Base-by-base conservation (phyloP, 2,888 invertebrate genomes). In the Argyresthia albistria region DNA sequence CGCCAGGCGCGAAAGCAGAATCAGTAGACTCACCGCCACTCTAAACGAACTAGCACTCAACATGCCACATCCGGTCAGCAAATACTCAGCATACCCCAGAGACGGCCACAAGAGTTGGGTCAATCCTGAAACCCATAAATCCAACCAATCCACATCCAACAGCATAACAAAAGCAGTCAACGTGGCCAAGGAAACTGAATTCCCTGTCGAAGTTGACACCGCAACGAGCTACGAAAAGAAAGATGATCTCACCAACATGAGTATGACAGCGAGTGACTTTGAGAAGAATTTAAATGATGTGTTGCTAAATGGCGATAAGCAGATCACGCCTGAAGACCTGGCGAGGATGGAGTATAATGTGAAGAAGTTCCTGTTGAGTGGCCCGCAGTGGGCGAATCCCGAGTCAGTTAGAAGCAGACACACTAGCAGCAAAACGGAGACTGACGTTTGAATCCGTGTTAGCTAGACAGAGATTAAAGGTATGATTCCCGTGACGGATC, bases 341-440 rank as follows among this genome's bases (percentile, higher is more conserved):
- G 92, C 91, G 15, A 90, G 92, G 68, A 93, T 93, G 92, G 93
- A 93, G 68, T 92, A 92, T 66, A 92, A 93, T 69, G 93, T 93
- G n/a, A 93, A 92, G 73, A 91, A 92, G 70, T 93, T 93, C 73
- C 75, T 93, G 61, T 82, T 92, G 67, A 92, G 92, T 54, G 88
- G 88, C 2, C 80, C 84, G 14, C 77, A 81, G 49, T 87, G 86
- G 84, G 75, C 62, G 35, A 73, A 73, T 55, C 68, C 77, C 1
- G 73, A 63, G 12, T 65, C 76, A 0, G 67, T 59, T 2, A 66
- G 83, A 45, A 83, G 81, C 64, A 78, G 88, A 11, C 80, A 86
- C 64, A 88, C 88, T 58, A 88, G 87, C 66, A 88, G 88, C 69
- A 88, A 88, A 71, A 88, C 88, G 70, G 88, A 88, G 81, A 88